Conservation (phyloP, 92 coral and sea anemone species). For the Paramuricea clavata region DNA sequence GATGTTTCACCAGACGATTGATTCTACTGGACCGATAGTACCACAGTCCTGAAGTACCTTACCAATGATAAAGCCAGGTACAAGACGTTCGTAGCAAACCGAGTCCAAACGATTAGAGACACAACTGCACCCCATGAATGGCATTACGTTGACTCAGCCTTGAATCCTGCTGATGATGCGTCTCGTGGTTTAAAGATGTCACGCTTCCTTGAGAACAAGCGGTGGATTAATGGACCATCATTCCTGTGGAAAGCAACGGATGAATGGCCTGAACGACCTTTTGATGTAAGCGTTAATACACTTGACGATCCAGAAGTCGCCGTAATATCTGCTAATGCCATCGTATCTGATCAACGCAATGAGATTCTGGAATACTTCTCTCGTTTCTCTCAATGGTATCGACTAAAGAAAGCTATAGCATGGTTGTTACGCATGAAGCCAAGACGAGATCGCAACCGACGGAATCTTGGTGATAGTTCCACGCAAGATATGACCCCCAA, state of each 20-base stretch:
- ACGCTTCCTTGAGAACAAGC: background rate
- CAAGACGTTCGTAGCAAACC: slow-evolving; percentile 55
- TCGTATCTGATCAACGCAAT: background rate
- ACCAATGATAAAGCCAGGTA: slow-evolving; percentile 39
- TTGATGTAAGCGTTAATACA: background rate
- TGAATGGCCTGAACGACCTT: background rate
- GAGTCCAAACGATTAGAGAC: slow-evolving; percentile 49
- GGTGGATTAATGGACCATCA: slow-evolving; percentile 34
- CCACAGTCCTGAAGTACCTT: slow-evolving; percentile 53
- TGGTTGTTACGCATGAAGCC: slow-evolving; percentile 27
- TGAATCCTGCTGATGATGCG: slow-evolving; percentile 58
- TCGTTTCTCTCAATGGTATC: slow-evolving; percentile 34
- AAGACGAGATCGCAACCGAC: background rate
- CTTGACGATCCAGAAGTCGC: slow-evolving; percentile 47
- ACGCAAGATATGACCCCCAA: background rate
- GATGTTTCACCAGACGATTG: slow-evolving; percentile 21
- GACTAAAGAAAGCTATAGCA: slow-evolving; percentile 25
- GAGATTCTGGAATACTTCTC: slow-evolving; percentile 21
- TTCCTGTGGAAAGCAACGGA: background rate
- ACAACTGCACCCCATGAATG: slow-evolving; percentile 28
- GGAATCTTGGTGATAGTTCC: background rate
- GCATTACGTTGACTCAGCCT: slow-evolving; percentile 36
- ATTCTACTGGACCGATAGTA: slow-evolving; percentile 55
- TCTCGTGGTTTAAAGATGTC: slow-evolving; percentile 34
- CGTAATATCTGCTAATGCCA: background rate